These are phyloP conservation scores for Ceryle rudis DNA, from an alignment of 2,797 vertebrate genomes.

Conservation along the genomic window DNA sequence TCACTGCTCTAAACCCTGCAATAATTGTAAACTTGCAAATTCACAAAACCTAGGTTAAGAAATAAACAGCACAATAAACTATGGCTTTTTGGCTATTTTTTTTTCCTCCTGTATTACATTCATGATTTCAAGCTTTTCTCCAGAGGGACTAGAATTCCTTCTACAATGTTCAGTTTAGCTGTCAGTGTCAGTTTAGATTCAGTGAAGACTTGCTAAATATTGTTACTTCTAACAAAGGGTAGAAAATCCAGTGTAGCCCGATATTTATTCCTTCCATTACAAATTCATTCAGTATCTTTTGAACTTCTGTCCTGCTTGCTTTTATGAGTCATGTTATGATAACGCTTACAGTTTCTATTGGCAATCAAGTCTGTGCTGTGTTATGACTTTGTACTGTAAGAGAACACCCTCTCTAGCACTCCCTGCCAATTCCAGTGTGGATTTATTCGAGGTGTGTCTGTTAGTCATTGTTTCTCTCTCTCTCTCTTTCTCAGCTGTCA, in stretches of 20 bases:
- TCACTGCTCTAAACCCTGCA: background rate
- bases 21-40: background rate
- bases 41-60: background rate
- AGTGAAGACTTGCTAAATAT: background rate
- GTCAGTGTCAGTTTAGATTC: background rate
- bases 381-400: background rate
- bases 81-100: background rate
- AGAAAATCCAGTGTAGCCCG: background rate
- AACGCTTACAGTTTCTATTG: background rate
- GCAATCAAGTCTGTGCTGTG: background rate
- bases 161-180: background rate
- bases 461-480: background rate
- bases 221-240: background rate
- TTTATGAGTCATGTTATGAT: background rate
- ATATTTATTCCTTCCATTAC: background rate
- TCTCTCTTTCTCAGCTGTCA: background rate
- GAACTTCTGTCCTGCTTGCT: background rate
- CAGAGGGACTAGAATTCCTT: background rate
- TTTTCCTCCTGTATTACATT: background rate
- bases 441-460: background rate
- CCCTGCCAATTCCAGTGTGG: background rate
- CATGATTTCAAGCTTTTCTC: background rate
- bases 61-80: background rate
- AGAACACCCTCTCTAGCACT: background rate
- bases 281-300: background rate